phyloP scores from a whole-genome alignment of 2,113 vertebrate genomes.

The Xiphophorus couchianus region DNA sequence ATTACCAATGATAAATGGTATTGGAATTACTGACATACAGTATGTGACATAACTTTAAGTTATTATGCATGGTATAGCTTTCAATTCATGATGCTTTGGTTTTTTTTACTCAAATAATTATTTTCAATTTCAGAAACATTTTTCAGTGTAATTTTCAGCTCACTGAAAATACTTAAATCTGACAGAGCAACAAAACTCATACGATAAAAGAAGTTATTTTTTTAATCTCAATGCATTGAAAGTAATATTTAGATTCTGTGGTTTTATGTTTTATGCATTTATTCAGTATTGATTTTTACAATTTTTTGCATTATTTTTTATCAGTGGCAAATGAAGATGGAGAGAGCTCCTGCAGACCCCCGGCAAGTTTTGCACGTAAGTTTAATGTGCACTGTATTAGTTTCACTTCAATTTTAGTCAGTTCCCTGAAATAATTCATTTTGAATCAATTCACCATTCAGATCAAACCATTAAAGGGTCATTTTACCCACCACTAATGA shows the following conservation, averaged over 20 bases:
- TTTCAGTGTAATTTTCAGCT: no score
- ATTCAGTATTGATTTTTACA: conserved; percentile 3
- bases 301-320: conserved; percentile 1
- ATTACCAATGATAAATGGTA: not conserved
- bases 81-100: not conserved
- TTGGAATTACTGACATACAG: not conserved
- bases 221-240: not conserved
- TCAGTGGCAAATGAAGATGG: conserved; percentile 92
- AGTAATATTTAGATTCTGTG: not conserved
- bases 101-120: not conserved
- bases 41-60: not conserved
- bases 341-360: conserved; percentile 84
- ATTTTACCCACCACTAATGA: conserved; percentile 19
- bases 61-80: not conserved
- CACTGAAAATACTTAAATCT: not conserved
- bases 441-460: conserved; percentile 9
- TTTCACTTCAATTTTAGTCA: conserved; percentile 4
- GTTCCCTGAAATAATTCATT: conserved; percentile 10
- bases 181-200: rapidly evolving
- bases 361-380: conserved; percentile 89
- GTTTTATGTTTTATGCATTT: not conserved
- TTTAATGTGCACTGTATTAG: conserved; percentile 37
- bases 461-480: not conserved
- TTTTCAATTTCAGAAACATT: not conserved
- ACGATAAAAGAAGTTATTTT: not conserved